phyloP scores from a whole-genome alignment of 30 jellyfish, hydroid and myxozoan species.

The Nemopilema nomurai region DNA sequence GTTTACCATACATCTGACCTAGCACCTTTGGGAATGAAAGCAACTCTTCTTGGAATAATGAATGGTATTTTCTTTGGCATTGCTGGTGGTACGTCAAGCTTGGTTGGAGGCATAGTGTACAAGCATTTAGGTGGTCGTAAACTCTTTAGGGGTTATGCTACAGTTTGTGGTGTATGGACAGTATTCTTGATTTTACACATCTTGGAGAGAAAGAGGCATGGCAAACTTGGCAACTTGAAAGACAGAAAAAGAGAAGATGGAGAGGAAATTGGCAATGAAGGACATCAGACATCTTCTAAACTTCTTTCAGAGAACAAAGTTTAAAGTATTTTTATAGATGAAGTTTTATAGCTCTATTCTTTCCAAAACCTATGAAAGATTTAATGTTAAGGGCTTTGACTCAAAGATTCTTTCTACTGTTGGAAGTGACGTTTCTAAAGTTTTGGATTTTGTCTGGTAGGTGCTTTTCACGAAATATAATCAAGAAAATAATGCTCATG shows the following conservation, averaged over 20 bases:
- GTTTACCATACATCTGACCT: constrained; percentile 45
- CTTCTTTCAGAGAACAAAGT: constrained; percentile 22
- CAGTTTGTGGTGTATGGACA: constrained; percentile 57
- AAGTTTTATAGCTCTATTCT: neutral
- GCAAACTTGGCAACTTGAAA: constrained; percentile 37
- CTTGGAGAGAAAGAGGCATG: constrained; percentile 28
- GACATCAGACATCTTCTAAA: constrained; percentile 31
- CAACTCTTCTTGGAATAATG: constrained; percentile 64
- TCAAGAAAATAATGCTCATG: too few species aligned
- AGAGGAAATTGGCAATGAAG: constrained; percentile 1
- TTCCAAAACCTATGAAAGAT: too few species aligned
- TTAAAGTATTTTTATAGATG: neutral
- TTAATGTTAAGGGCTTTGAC: too few species aligned
- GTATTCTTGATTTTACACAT: constrained; percentile 32
- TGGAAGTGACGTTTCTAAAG: too few species aligned
- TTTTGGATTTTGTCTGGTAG: too few species aligned
- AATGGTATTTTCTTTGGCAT: constrained; percentile 66
- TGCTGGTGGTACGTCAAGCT: constrained; percentile 57
- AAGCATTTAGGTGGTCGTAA: constrained; percentile 67
- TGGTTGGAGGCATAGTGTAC: constrained; percentile 68
- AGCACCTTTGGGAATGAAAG: constrained; percentile 52
- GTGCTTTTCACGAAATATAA: too few species aligned
- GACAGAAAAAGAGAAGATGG: constrained; percentile 10
- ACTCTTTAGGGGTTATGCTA: constrained; percentile 50
- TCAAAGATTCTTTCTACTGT: too few species aligned